A percentile compares a stretch with the other conserved stretches of the same genome.
phyloP scores from a whole-genome alignment of 2,888 invertebrate genomes.

The Zygogramma bicolorata region DNA sequence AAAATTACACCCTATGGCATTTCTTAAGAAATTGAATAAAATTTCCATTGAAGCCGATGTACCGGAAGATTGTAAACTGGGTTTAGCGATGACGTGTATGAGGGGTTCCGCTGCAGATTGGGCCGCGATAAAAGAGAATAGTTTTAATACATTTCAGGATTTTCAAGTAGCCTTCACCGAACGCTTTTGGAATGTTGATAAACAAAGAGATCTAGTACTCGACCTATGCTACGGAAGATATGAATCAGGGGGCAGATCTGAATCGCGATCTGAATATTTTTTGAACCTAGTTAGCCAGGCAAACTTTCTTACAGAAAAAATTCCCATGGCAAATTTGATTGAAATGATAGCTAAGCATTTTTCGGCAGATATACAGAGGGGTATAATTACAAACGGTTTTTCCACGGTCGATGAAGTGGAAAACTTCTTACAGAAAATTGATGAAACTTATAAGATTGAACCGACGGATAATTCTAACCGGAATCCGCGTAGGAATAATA shows the following conservation, averaged over 20 bases:
- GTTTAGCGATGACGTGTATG: conserved; percentile 19
- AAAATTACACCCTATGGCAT: conserved; percentile 19
- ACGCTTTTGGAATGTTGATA: conserved; percentile 24
- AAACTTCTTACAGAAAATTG: conserved; percentile 31
- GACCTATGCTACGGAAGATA: conserved; percentile 20
- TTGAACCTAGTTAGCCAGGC: conserved; percentile 27
- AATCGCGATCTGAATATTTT: conserved; percentile 39
- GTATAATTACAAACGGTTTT: conserved; percentile 32
- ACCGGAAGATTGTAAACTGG: conserved; percentile 19
- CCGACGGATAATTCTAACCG: neutral
- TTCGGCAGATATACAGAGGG: conserved; percentile 28
- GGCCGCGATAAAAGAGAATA: conserved; percentile 18
- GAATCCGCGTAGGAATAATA: neutral
- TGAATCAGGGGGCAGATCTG: conserved; percentile 18
- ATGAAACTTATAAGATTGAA: conserved; percentile 18
- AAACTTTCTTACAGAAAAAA: conserved; percentile 19
- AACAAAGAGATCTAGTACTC: conserved; percentile 23
- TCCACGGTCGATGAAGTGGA: conserved; percentile 32
- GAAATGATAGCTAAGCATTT: conserved; percentile 28
- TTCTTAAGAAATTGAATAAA: conserved; percentile 27
- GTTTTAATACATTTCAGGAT: conserved; percentile 11
- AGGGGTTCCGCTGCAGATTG: conserved; percentile 26
- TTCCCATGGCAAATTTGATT: conserved; percentile 21
- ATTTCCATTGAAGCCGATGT: conserved; percentile 23
- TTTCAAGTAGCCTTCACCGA: conserved; percentile 18